These are phyloP conservation scores for Andrena bicolor DNA, from an alignment of 2,888 invertebrate species.

Conservation along the genomic window DNA sequence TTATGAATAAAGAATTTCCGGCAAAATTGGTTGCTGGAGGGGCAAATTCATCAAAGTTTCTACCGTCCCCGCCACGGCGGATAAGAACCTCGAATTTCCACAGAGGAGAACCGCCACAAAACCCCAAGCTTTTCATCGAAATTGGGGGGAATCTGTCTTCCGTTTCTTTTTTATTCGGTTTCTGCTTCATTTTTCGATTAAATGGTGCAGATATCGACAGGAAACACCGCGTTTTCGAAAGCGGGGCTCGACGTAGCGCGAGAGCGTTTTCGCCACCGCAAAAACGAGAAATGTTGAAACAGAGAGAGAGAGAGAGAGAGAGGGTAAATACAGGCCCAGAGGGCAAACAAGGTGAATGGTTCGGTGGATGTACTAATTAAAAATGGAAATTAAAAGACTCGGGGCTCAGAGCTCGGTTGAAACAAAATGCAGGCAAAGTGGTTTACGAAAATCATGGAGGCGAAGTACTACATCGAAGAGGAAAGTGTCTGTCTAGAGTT, in stretches of 20 bases:
- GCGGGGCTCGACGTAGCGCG: conserved; percentile 28
- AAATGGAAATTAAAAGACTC: conserved; percentile 71
- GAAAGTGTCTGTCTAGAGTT: not conserved
- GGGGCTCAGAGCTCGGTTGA: conserved; percentile 25
- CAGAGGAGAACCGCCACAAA: conserved; percentile 16
- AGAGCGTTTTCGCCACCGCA: conserved; percentile 38
- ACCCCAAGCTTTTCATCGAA: conserved; percentile 36
- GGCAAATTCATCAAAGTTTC: not conserved
- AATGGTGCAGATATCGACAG: conserved; percentile 54
- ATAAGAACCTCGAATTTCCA: conserved; percentile 43
- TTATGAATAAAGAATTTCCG: not conserved
- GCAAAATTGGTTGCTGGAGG: not conserved
- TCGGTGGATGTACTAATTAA: conserved; percentile 72
- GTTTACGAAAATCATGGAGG: conserved; percentile 34
- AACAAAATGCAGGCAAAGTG: conserved; percentile 15
- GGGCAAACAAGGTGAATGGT: conserved; percentile 63
- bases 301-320: conserved; percentile 15
- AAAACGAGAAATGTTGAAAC: conserved; percentile 45
- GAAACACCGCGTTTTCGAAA: conserved; percentile 52
- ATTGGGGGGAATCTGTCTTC: conserved; percentile 18
- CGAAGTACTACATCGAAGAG: not conserved
- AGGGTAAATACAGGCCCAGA: conserved; percentile 41
- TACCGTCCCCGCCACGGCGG: not conserved
- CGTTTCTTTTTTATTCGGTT: conserved; percentile 13
- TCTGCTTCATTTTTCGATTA: conserved; percentile 42